These are phyloP conservation scores for Eretmochelys imbricata DNA, from an alignment of 2,113 vertebrate genomes.

Conservation along the genomic window DNA sequence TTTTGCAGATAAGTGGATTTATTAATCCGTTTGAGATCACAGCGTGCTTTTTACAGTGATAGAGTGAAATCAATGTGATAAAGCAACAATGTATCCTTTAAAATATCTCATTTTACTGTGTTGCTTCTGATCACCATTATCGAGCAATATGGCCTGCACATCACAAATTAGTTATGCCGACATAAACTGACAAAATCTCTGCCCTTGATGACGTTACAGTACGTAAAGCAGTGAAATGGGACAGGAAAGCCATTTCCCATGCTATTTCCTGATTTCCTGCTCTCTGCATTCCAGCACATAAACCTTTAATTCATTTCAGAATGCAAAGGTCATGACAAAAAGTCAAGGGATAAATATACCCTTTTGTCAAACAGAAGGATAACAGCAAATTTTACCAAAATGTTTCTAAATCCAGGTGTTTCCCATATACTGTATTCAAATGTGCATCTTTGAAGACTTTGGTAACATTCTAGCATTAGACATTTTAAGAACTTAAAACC, in stretches of 20 bases:
- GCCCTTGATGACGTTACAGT: slow-evolving; percentile 24
- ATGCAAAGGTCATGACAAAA: slow-evolving; percentile 76
- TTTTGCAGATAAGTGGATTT: background rate
- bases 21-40: background rate
- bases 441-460: slow-evolving; percentile 5
- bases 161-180: background rate
- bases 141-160: accelerated
- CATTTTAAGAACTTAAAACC: background rate
- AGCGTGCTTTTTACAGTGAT: background rate
- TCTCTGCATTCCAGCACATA: slow-evolving; percentile 71
- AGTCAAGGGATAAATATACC: slow-evolving; percentile 70
- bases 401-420: slow-evolving; percentile 67
- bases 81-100: background rate
- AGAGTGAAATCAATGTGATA: background rate
- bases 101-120: background rate
- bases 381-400: slow-evolving; percentile 46
- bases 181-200: background rate
- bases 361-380: slow-evolving; percentile 71
- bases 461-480: background rate
- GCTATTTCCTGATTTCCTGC: slow-evolving; percentile 76
- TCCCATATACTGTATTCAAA: slow-evolving; percentile 65
- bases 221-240: slow-evolving; percentile 48
- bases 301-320: slow-evolving; percentile 82
- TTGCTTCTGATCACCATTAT: background rate
- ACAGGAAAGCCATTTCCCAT: slow-evolving; percentile 72